A percentile compares a stretch with the other conserved stretches of the same genome.
phyloP scores from a whole-genome alignment of 2,797 vertebrate species.

The Menidia menidia region DNA sequence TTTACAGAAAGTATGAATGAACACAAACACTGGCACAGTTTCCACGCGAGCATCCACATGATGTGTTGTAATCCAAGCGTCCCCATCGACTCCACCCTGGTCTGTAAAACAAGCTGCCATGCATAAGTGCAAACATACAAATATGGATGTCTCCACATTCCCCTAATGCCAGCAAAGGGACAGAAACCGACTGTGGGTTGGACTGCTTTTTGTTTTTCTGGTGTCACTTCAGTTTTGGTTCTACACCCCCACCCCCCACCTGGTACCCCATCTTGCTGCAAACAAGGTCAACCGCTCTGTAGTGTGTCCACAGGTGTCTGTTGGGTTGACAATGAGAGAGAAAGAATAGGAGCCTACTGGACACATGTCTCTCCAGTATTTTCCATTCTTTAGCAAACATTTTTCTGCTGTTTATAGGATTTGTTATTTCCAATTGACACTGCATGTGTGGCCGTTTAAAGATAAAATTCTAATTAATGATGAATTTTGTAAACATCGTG shows the following conservation, averaged over 20 bases:
- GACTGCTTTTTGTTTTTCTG: slow-evolving; percentile 41
- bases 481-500: slow-evolving; percentile 23
- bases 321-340: slow-evolving; percentile 13
- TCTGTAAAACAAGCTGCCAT: not conserved
- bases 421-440: slow-evolving; percentile 37
- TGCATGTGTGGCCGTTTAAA: slow-evolving; percentile 35
- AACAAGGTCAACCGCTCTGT: slow-evolving; percentile 32
- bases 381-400: slow-evolving; percentile 4
- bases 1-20: slow-evolving; percentile 6
- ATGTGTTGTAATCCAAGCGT: too few species aligned
- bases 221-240: slow-evolving; percentile 60
- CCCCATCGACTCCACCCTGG: too few species aligned
- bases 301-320: slow-evolving; percentile 1
- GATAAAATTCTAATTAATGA: slow-evolving; percentile 62
- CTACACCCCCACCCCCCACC: slow-evolving; percentile 48
- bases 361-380: not conserved
- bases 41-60: not conserved
- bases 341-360: not conserved
- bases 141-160: slow-evolving; percentile 21
- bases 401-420: slow-evolving; percentile 14
- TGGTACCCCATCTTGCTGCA: slow-evolving; percentile 28
- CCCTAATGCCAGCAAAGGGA: slow-evolving; percentile 12
- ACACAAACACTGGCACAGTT: not conserved
- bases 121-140: not conserved
- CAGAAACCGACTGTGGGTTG: slow-evolving; percentile 49